Conservation (phyloP, 2,888 invertebrate genomes). For the Arenicola marina region DNA sequence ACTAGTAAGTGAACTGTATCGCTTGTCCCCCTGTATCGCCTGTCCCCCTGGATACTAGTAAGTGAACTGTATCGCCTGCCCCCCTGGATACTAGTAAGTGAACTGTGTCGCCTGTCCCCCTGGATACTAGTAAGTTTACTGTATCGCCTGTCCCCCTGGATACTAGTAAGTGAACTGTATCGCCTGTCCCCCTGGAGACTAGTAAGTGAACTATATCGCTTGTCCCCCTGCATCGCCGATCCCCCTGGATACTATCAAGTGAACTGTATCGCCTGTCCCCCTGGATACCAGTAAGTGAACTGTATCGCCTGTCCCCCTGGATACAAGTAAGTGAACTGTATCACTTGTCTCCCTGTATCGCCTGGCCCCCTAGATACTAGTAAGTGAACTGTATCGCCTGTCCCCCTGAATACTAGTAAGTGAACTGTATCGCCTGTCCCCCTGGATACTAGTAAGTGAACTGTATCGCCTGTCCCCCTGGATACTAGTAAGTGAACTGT, state of each 20-base stretch:
- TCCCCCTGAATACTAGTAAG: constrained; percentile 27
- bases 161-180: constrained; percentile 19
- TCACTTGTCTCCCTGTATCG: too few species aligned
- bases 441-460: constrained; percentile 26
- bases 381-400: constrained; percentile 8
- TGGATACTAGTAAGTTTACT: constrained; percentile 24
- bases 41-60: constrained; percentile 27
- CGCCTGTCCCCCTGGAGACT: constrained; percentile 17
- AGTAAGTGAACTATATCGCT: constrained; percentile 15
- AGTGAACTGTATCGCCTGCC: constrained; percentile 4
- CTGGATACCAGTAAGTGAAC: constrained; percentile 25
- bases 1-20: constrained; percentile 17
- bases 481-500: constrained; percentile 22
- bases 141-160: constrained; percentile 11
- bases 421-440: not conserved
- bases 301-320: constrained; percentile 10
- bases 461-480: constrained; percentile 6
- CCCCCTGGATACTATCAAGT: constrained; percentile 27
- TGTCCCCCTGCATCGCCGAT: too few species aligned
- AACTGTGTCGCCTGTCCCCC: not conserved
- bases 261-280: not conserved
- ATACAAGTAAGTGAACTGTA: constrained; percentile 19
- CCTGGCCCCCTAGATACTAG: constrained; percentile 25
- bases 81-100: constrained; percentile 27
- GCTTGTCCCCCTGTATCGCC: too few species aligned